Base-by-base conservation (phyloP, 2,113 vertebrate species). In the Globicephala melas region DNA sequence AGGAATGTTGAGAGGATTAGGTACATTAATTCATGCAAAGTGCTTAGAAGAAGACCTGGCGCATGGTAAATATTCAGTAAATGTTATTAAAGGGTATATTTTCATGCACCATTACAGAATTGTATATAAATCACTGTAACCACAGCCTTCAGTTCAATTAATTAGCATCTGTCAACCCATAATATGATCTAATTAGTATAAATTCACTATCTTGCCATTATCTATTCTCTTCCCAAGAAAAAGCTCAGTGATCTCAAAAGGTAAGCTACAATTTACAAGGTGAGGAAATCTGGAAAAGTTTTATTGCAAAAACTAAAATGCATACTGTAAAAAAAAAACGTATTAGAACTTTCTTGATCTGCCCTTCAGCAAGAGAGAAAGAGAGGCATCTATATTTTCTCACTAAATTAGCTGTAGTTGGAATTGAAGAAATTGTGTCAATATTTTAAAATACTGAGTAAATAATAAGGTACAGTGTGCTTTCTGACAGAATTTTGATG, bases 81-180 rank as follows among this genome's bases (percentile, higher is more conserved):
- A 91, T 81, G 5, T 60, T 81, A 92, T 50, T 86, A 62, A 94
- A 94, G 47, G 73, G 15, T 91, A 44, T 58, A 25, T 82, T 95
- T 85, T 68, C 63, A 91, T 70, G 47, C 13, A 71, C 3, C 14
- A 0, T 62, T 73, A 81, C 20, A 65, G 33, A 96, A 84, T 31
- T 94, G 38, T 71, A 53, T 91, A 91, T 53, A 68, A 93, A 93
- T 92, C 44, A 73, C 31, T 80, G 28, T 50, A 83, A 60, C 58
- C 58, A 84, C 31, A 81, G 55, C 18, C 88, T 97, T 95, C 58
- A 53, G 33, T 96, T 95, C 84, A 88, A 77, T 96, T 96, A 94
- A 96, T 97, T 97, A 88, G 44, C 71, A 94, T 90, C 93, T 96
- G 65, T 90, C 94, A 90, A 71, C 41, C 15, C 20, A 23, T 53